Base-by-base conservation (phyloP, 92 coral and sea anemone species). In the Actinostola sp. region DNA sequence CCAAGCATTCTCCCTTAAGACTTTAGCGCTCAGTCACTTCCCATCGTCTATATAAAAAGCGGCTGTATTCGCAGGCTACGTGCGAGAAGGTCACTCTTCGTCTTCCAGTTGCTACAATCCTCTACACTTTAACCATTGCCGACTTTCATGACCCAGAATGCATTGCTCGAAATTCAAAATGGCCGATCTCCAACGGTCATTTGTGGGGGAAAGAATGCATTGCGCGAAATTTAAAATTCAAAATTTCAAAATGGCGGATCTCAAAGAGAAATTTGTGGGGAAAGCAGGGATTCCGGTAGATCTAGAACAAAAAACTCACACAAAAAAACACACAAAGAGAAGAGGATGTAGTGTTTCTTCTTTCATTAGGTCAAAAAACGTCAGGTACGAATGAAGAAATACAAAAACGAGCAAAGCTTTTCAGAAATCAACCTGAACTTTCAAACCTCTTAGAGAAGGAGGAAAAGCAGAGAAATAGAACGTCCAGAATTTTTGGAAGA, bases 321-420 rank as follows among this genome's bases (percentile, higher is more conserved):
- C 11, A 16, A 3, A 54, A 20, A 54, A 10, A 10, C 4, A 19
- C 61, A 54, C 29, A 54, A 24, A 54, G 61, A 16, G 70, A 33
- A 11, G 16, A 31, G 39, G 70, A n/a, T n/a, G n/a, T n/a, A n/a
- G n/a, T n/a, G n/a, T n/a, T n/a, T n/a, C n/a, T n/a, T n/a, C n/a
- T n/a, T n/a, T n/a, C n/a, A 36, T 32, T 71, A 8, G 77, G 77
- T 8, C 77, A 71, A 35, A 71, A 71, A 56, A 56, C 23, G 1
- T 71, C 67, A 11, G 77, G 67, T 55, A 71, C 67, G 14, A 30
- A 27, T 3, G 67, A 71, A 71, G 77, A 57, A 43, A 41, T 55
- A 28, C 33, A 71, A 29, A 15, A 32, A 38, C 53, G 77, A 35
- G 66, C 77, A 20, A 30, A 55, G 8, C 33, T 55, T 10, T 71